A percentile compares a stretch with the other conserved stretches of the same genome.
These are phyloP conservation scores for Halcyon chelicuti DNA, from an alignment of 2,797 vertebrate genomes.

Conservation along the genomic window DNA sequence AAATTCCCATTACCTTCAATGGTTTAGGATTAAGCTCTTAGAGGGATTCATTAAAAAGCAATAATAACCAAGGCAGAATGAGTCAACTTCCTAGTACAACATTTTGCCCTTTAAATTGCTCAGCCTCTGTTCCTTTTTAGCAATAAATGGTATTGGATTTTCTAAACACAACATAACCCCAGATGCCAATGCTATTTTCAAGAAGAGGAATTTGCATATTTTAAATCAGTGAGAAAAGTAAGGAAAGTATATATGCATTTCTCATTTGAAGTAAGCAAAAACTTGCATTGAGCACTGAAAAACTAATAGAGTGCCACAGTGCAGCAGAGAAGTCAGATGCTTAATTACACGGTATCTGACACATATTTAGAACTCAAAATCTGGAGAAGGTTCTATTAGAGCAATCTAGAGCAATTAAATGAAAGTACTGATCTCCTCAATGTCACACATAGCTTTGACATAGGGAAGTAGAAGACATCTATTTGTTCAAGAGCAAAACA, in stretches of 20 bases:
- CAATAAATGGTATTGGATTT: background rate
- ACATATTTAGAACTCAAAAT: constrained; percentile 19
- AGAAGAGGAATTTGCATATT: background rate
- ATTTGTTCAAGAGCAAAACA: constrained; percentile 12
- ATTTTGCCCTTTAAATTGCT: background rate
- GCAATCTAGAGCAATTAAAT: background rate
- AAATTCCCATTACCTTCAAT: background rate
- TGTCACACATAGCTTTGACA: background rate
- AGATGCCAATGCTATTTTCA: background rate
- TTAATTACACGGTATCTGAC: constrained; percentile 33
- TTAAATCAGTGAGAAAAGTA: background rate
- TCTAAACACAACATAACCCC: background rate
- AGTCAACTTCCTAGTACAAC: background rate
- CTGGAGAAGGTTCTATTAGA: background rate
- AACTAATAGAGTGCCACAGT: background rate
- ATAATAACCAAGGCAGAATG: background rate
- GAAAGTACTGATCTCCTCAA: constrained; percentile 17
- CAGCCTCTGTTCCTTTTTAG: background rate
- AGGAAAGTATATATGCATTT: background rate
- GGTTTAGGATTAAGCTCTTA: background rate
- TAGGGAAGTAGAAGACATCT: background rate
- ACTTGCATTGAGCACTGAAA: background rate
- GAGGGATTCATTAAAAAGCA: constrained; percentile 44
- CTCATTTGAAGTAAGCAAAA: background rate
- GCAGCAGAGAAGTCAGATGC: background rate